Evolutionary conservation across 2,888 invertebrate genomes (phyloP), one percentile per base, ranked within the genome.

Genomic region (Diarsia brunnea): DNA sequence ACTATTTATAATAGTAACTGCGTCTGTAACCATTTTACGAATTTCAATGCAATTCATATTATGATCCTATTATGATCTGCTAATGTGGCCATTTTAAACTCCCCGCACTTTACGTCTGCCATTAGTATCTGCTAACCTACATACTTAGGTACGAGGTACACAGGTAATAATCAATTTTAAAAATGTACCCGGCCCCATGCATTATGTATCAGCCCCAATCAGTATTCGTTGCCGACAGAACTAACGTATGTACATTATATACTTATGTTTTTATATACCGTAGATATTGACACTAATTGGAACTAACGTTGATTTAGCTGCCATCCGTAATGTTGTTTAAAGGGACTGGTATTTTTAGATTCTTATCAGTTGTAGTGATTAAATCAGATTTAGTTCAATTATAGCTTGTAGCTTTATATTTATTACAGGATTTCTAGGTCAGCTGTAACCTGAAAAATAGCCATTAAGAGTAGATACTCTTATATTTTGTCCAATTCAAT

Each of bases 231-330:
- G 68, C 70, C 73, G 71, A 78, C 79, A 73, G 69, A 76, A 73
- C 65, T 80, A 65, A 75, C 69, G 55, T 78, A 61, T 31, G 64
- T 76, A 70, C 53, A 65, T 73, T 73, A 77, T 68, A 73, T 73
- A 67, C 53, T 47, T 38, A 69, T 43, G 82, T 85, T 84, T 84
- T 87, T 84, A 75, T 84, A 77, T 83, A 77, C 67, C 24, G 65
- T 64, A 73, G 79, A 55, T 80, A 78, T 80, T 87, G 87, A 87
- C 88, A 88, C 87, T 87, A 87, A 87, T 88, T 87, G 87, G 87
- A 81, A 81, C 69, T 61, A 75, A 78, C 85, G 79, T 77, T 86
- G 86, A 85, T 86, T 79, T 88, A 85, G 83, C 71, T 73, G 69
- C 75, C 84, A 84, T 86, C 86, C 84, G 69, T 75, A 71, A 85